Base-by-base conservation (phyloP, 2,888 invertebrate genomes). In the Eudasyphora cyanicolor region DNA sequence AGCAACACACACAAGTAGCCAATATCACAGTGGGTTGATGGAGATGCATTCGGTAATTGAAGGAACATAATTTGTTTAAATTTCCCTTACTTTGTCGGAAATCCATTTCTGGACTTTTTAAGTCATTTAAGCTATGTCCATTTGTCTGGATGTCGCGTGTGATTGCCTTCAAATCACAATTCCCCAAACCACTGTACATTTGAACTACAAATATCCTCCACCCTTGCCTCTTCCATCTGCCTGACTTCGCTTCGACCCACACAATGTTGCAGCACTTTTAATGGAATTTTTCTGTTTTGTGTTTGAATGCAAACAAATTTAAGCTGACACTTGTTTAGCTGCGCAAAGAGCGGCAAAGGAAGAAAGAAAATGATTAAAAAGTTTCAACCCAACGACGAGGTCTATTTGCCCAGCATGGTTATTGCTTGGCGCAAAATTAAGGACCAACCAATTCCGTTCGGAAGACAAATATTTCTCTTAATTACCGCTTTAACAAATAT, bases 291-390 rank as follows among this genome's bases (percentile, higher is more conserved):
- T 35, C 42, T 42, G 45, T 73, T 24, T n/a, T n/a, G n/a, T 42
- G 60, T 71, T 62, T 78, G 38, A 42, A 45, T 42, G 69, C 60
- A 77, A 79, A 79, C 69, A 77, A 74, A 69, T 74, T 76, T 73
- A 75, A n/a, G 45, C 64, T 79, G 75, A 75, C 54, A 71, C 35
- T 49, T 79, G 60, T 71, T 64, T 77, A 60, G 29, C 73, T 57
- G 21, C 27, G 19, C 6, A 60, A 29, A 35, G 64, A 42, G 38
- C 10, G 21, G 60, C n/a, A n/a, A 67, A 38, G 38, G 12, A 12
- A 17, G 57, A 32, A 32, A 21, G 7, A 67, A 73, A 70, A 49
- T 70, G 38, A 57, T 71, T 80, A 75, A 35, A 69, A n/a, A n/a
- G n/a, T n/a, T n/a, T n/a, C n/a, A n/a, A 17, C 17, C 2, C 32